These are phyloP conservation scores for Platyscapa corneri DNA, from an alignment of 1,140 invertebrate species.

Conservation along the genomic window DNA sequence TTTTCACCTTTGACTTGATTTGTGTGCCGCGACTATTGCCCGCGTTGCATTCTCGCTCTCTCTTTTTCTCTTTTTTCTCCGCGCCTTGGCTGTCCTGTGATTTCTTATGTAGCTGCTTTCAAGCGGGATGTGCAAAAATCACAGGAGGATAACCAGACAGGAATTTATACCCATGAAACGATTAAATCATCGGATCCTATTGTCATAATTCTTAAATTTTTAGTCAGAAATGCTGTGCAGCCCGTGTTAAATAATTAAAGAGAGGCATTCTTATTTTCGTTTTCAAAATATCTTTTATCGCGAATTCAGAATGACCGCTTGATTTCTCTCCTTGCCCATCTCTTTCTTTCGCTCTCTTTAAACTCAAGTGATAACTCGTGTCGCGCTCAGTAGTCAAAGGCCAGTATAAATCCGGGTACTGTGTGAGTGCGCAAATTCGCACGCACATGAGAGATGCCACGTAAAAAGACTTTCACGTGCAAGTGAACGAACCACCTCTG, in stretches of 20 bases:
- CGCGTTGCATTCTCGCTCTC: neutral
- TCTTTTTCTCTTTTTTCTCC: neutral
- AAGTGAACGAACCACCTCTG: neutral
- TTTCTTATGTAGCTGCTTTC: neutral
- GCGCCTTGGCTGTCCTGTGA: too few relatives aligned
- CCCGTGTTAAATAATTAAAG: neutral
- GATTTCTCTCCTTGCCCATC: neutral
- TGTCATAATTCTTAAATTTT: neutral
- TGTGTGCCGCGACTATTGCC: neutral
- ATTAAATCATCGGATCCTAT: neutral
- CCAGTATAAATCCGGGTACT: conserved; percentile 5
- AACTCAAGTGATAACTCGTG: neutral
- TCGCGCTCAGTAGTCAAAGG: conserved; percentile 14
- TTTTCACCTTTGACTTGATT: conserved; percentile 13
- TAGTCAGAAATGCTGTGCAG: neutral
- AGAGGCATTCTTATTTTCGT: neutral
- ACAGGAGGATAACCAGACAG: neutral
- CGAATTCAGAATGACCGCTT: neutral
- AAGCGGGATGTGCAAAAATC: neutral
- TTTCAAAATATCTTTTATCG: too few relatives aligned
- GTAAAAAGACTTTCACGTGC: conserved; percentile 23
- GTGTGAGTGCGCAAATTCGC: neutral
- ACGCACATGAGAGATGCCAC: neutral
- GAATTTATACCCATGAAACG: neutral
- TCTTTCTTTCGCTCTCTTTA: neutral